Evolutionary conservation across 2,113 vertebrate genomes (phyloP).

Genomic region (Corynorhinus townsendii): DNA sequence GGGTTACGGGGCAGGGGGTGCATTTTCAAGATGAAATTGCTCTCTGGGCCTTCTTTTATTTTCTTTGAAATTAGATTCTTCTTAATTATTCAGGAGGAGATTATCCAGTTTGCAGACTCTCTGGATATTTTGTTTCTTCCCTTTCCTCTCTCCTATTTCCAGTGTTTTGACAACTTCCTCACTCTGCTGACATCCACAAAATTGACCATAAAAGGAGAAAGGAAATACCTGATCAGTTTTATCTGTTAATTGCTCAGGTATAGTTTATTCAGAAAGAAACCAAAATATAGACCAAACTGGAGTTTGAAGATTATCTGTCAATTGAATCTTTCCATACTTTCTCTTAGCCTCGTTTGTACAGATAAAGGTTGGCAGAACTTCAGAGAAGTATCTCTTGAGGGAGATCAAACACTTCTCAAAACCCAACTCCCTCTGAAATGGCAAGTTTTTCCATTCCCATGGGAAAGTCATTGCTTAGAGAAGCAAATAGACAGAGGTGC

Average conservation of each 20-base stretch:
- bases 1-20: neutral
- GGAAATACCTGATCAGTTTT: slow-evolving; percentile 45
- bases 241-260: slow-evolving; percentile 53
- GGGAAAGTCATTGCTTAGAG: slow-evolving; percentile 58
- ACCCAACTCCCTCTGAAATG: slow-evolving; percentile 55
- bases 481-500: slow-evolving; percentile 36
- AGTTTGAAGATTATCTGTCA: slow-evolving; percentile 61
- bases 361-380: slow-evolving; percentile 69
- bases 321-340: slow-evolving; percentile 51
- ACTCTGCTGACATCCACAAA: slow-evolving; percentile 44
- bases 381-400: slow-evolving; percentile 63
- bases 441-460: slow-evolving; percentile 64
- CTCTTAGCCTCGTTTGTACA: slow-evolving; percentile 52
- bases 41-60: slow-evolving; percentile 9
- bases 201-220: slow-evolving; percentile 62
- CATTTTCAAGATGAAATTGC: neutral
- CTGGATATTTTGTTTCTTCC: slow-evolving; percentile 53
- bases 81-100: slow-evolving; percentile 36
- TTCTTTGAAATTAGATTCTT: slow-evolving; percentile 56
- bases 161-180: slow-evolving; percentile 49
- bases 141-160: neutral
- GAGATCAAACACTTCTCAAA: slow-evolving; percentile 73
- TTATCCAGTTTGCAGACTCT: slow-evolving; percentile 44
- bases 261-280: slow-evolving; percentile 56
- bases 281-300: slow-evolving; percentile 38